A percentile compares a stretch with the other conserved stretches of the same genome.
phyloP scores from a whole-genome alignment of 2,113 vertebrate genomes.

The Pristiophorus japonicus region DNA sequence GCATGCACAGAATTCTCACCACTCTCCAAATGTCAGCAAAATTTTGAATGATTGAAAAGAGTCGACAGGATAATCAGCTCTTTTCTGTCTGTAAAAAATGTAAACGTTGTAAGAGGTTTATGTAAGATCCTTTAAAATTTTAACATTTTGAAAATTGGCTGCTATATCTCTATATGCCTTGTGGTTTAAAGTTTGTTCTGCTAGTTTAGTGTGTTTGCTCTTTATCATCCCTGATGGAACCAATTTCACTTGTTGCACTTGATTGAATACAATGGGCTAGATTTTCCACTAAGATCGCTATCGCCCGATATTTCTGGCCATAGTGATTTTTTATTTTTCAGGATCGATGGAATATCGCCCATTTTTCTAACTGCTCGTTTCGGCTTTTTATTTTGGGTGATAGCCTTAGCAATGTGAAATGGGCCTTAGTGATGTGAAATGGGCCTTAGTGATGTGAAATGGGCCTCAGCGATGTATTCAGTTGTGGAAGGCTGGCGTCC shows the following conservation, averaged over 20 bases:
- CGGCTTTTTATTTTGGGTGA: no score
- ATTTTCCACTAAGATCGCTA: no score
- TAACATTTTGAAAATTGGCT: not conserved
- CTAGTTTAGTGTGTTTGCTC: not conserved
- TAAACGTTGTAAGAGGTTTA: not conserved
- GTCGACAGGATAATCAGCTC: not conserved
- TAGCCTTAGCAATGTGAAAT: no score
- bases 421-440: no score
- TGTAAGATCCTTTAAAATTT: not conserved
- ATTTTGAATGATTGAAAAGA: not conserved
- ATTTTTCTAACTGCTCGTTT: no score
- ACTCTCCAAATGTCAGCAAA: not conserved
- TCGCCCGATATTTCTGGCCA: no score
- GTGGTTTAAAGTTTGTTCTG: not conserved
- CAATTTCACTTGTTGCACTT: not conserved
- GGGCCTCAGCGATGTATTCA: no score
- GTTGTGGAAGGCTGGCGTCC: no score
- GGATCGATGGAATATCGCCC: no score
- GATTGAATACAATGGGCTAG: not conserved
- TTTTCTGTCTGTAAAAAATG: no score
- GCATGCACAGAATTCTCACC: not conserved
- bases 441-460: no score
- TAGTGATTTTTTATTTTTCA: no score
- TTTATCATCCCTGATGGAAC: not conserved
- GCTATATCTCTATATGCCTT: not conserved